Evolutionary conservation across 2,888 invertebrate species (phyloP), one percentile per base, ranked within the genome.

Genomic region (Acheta domesticus): DNA sequence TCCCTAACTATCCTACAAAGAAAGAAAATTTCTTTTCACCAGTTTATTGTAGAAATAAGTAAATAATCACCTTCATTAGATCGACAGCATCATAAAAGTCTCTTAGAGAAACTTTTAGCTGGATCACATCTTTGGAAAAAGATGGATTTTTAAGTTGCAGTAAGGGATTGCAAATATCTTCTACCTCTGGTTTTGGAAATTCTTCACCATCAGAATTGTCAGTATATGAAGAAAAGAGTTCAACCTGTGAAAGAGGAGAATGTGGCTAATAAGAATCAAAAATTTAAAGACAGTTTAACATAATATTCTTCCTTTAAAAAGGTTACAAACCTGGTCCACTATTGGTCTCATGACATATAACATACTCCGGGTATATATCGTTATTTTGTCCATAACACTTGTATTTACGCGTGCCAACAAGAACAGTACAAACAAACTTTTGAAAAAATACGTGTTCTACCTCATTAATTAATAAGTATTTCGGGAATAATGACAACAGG

Each of bases 61-160:
- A 36, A 5, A 36, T 36, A 36, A 36, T 36, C n/a, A 62, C 62
- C 62, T 62, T 62, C n/a, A 62, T 62, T 8, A n/a, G n/a, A 62
- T 62, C 62, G 16, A 62, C 16, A n/a, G 62, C 62, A 62, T 62
- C 62, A 62, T 62, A 62, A 62, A 62, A 62, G n/a, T 62, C 62
- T 62, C 62, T 14, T 62, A 62, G n/a, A 62, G 12, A 62, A n/a
- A 62, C n/a, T 62, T 62, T 62, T 16, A 62, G n/a, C 4, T 19
- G 14, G 16, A 19, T 62, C 11, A 62, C 62, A 19, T 62, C 62
- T 62, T 62, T 62, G n/a, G 16, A 62, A 5, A 62, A 62, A n/a
- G 4, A 62, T 62, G 62, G n/a, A 12, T n/a, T 19, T n/a, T 62
- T 62, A 14, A 62, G n/a, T n/a, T 62, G 62, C 16, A 62, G 62